phyloP scores from a whole-genome alignment of 64 coral and sea anemone genomes.

The Astreopora myriophthalma region DNA sequence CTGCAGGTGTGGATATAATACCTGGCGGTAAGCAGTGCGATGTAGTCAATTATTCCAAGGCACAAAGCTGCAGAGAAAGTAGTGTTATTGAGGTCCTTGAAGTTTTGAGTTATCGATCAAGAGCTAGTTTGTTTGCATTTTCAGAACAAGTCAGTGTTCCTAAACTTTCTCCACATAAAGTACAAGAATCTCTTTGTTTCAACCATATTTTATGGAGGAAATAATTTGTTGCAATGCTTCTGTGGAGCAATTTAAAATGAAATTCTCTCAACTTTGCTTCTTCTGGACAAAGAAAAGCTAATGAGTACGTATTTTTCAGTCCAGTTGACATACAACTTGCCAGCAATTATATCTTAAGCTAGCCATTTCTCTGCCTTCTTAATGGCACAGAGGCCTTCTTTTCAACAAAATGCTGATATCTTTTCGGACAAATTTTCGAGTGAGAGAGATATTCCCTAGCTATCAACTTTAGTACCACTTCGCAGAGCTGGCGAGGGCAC shows the following conservation, averaged over 20 bases:
- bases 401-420: not conserved
- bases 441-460: not conserved
- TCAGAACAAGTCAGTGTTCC: not conserved
- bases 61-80: not conserved
- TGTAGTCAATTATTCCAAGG: not conserved
- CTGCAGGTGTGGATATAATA: not conserved
- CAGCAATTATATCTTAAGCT: not conserved
- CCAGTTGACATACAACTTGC: not conserved
- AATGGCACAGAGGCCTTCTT: not conserved
- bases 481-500: not conserved
- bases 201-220: not conserved
- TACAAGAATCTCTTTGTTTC: not conserved
- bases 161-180: not conserved
- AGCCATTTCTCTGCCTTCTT: not conserved
- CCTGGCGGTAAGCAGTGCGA: not conserved
- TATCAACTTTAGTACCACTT: not conserved
- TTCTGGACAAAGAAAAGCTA: not conserved
- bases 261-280: not conserved
- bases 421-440: not conserved
- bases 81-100: not conserved
- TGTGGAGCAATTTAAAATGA: not conserved
- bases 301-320: not conserved
- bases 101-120: not conserved
- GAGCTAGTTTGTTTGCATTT: not conserved
- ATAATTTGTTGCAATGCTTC: not conserved